Conservation (phyloP, 2,888 invertebrate species). For the Ethmia dodecea region DNA sequence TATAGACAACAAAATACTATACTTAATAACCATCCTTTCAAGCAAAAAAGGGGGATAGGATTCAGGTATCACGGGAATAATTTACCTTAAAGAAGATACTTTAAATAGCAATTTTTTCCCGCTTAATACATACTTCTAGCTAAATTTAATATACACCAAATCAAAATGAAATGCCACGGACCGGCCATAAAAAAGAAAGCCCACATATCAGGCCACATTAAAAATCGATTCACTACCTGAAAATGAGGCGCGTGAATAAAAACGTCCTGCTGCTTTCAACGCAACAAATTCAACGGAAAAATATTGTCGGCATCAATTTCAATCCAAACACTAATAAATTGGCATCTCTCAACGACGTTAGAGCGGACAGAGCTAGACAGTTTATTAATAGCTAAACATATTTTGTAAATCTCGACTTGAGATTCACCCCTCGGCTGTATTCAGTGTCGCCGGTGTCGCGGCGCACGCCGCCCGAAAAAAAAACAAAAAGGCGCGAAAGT, state of each 20-base stretch:
- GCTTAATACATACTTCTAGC: too few species aligned
- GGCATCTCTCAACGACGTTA: slow-evolving; percentile 59
- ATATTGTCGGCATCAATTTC: slow-evolving; percentile 74
- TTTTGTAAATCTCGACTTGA: slow-evolving; percentile 63
- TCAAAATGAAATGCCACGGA: slow-evolving; percentile 1
- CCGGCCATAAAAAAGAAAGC: neutral
- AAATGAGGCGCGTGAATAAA: slow-evolving; percentile 53
- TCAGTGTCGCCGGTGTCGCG: slow-evolving; percentile 58
- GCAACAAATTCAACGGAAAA: slow-evolving; percentile 68
- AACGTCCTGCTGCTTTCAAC: slow-evolving; percentile 62
- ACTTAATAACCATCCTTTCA: too few species aligned
- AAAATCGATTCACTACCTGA: slow-evolving; percentile 55
- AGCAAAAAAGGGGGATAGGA: too few species aligned
- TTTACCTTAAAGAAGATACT: too few species aligned
- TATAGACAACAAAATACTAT: too few species aligned
- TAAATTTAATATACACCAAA: neutral
- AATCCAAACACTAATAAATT: slow-evolving; percentile 76
- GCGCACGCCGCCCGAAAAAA: slow-evolving; percentile 60
- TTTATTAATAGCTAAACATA: slow-evolving; percentile 69
- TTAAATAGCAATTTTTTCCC: too few species aligned
- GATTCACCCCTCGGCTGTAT: slow-evolving; percentile 59
- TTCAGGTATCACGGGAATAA: too few species aligned
- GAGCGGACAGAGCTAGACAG: slow-evolving; percentile 47
- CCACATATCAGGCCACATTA: slow-evolving; percentile 36
- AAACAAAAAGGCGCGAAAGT: slow-evolving; percentile 30